phyloP scores from a whole-genome alignment of 2,797 vertebrate genomes.

The Sebastes glaucus region DNA sequence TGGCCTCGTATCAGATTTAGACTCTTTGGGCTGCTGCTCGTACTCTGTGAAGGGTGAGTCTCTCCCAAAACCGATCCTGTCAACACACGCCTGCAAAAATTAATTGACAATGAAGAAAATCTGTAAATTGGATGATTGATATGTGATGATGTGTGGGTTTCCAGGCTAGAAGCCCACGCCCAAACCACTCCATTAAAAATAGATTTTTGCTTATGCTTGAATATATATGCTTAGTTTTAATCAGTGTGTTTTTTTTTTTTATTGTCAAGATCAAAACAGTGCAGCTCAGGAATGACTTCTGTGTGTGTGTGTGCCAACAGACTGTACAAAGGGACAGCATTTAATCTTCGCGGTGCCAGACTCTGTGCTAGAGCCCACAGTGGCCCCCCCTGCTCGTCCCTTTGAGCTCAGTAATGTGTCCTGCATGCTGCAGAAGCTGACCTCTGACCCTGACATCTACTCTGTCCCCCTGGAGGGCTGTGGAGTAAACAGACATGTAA shows the following conservation, averaged over 20 bases:
- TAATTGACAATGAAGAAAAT: neutral
- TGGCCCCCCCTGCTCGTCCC: neutral
- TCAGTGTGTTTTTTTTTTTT: fast-evolving
- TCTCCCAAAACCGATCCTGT: neutral
- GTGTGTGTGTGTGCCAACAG: conserved; percentile 15
- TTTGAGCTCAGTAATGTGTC: conserved; percentile 21
- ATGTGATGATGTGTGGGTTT: neutral
- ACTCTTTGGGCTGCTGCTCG: conserved; percentile 35
- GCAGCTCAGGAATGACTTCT: neutral
- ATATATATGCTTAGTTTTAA: neutral
- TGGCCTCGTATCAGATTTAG: conserved; percentile 9
- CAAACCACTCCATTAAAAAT: neutral
- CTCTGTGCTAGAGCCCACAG: conserved; percentile 30
- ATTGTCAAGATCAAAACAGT: neutral
- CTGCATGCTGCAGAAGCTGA: conserved; percentile 55
- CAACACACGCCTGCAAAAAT: conserved; percentile 1
- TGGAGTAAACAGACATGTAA: conserved; percentile 49
- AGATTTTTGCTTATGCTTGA: neutral
- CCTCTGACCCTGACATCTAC: conserved; percentile 53
- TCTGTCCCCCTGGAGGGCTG: conserved; percentile 51
- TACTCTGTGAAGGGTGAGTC: conserved; percentile 29
- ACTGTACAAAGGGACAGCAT: conserved; percentile 31
- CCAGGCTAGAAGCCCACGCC: neutral
- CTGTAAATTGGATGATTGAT: neutral
- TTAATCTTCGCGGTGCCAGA: conserved; percentile 51